phyloP scores from a whole-genome alignment of 2,113 vertebrate species.

The Dicerorhinus sumatrensis region DNA sequence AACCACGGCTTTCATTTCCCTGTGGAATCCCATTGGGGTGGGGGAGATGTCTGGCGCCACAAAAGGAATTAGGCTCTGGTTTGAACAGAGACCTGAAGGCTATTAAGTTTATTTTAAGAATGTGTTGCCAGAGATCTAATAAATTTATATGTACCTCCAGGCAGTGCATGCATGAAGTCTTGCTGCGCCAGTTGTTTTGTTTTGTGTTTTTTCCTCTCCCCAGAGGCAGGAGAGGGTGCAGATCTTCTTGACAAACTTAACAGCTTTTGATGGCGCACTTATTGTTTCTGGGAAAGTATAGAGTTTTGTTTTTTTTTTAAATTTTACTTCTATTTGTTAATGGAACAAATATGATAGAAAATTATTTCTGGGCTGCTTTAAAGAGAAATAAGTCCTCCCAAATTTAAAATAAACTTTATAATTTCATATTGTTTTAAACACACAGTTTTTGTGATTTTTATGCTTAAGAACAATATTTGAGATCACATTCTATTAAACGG shows the following conservation, averaged over 20 bases:
- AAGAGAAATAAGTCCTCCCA: background rate
- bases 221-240: conserved; percentile 75
- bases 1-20: conserved; percentile 38
- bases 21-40: conserved; percentile 3
- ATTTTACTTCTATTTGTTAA: background rate
- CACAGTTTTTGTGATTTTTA: background rate
- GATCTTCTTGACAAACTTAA: conserved; percentile 62
- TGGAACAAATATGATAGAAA: background rate
- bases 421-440: background rate
- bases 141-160: conserved; percentile 84
- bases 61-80: conserved; percentile 82
- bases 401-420: background rate
- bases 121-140: conserved; percentile 85
- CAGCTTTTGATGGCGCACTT: conserved; percentile 65
- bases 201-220: conserved; percentile 44
- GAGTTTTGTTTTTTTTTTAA: background rate
- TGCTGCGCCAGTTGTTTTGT: conserved; percentile 82
- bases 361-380: background rate
- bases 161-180: conserved; percentile 76
- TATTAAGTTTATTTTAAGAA: conserved; percentile 88
- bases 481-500: background rate
- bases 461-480: background rate
- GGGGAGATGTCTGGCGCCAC: conserved; percentile 87
- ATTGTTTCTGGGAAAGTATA: conserved; percentile 61
- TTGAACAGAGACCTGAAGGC: conserved; percentile 83